These are phyloP conservation scores for Bimastos eiseni DNA, from an alignment of 2,888 invertebrate species.

Conservation along the genomic window DNA sequence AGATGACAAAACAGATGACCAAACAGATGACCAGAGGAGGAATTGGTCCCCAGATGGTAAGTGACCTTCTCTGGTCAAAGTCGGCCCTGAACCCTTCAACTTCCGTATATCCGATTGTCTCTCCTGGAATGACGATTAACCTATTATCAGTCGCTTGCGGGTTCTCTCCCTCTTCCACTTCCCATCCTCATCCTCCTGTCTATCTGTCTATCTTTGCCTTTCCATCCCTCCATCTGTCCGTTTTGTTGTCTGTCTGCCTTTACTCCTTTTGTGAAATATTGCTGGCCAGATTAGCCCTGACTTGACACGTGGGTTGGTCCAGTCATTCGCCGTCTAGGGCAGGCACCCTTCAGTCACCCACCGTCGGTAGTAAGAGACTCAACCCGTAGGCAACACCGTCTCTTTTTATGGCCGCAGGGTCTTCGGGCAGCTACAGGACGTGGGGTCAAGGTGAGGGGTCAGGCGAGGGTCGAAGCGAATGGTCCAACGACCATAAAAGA, in stretches of 20 bases:
- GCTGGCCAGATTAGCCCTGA: neutral
- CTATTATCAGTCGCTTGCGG: neutral
- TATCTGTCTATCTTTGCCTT: neutral
- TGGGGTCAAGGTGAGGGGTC: neutral
- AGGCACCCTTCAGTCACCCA: neutral
- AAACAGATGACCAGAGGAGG: too few species aligned
- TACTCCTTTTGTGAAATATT: neutral
- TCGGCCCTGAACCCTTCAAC: neutral
- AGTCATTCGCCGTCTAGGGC: neutral
- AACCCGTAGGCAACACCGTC: neutral
- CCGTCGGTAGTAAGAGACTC: neutral
- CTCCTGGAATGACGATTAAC: neutral
- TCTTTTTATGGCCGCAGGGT: neutral
- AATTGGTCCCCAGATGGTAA: too few species aligned
- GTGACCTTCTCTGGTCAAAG: neutral
- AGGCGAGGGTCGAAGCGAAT: neutral
- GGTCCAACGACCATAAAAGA: neutral
- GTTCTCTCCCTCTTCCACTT: neutral
- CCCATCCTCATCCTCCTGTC: neutral
- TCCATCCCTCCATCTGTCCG: neutral
- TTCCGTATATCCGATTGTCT: neutral
- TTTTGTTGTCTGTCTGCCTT: neutral
- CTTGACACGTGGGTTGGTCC: neutral
- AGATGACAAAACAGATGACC: neutral
- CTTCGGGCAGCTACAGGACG: neutral